Conservation (phyloP, 2,888 invertebrate genomes). For the Slavum lentiscoides region DNA sequence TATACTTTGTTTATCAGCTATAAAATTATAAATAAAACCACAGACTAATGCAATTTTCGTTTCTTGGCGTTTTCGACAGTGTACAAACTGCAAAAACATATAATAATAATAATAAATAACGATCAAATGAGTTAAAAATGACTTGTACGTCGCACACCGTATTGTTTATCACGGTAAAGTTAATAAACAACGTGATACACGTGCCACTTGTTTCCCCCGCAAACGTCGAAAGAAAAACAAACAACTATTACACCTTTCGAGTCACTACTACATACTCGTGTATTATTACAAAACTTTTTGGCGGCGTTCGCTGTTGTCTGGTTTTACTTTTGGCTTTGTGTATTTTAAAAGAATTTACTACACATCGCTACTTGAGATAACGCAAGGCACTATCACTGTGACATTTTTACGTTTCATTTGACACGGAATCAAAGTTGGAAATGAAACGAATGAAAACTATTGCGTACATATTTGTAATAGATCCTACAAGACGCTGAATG, state of each 20-base stretch:
- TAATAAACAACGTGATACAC: background rate
- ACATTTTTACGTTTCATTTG: too few species aligned
- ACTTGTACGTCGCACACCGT: background rate
- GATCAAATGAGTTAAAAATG: background rate
- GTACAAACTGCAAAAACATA: slow-evolving; percentile 5
- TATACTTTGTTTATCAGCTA: too few species aligned
- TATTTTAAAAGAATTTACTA: too few species aligned
- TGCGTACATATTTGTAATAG: too few species aligned
- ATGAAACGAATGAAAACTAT: too few species aligned
- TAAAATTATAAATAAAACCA: too few species aligned
- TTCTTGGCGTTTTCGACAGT: background rate
- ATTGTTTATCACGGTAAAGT: slow-evolving; percentile 4
- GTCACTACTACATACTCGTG: background rate
- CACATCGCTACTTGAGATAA: too few species aligned
- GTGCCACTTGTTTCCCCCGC: background rate
- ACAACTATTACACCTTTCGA: background rate
- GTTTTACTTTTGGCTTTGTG: background rate
- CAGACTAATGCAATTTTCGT: background rate
- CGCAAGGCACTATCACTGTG: too few species aligned
- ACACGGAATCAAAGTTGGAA: too few species aligned
- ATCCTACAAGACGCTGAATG: too few species aligned
- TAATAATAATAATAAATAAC: slow-evolving; percentile 8
- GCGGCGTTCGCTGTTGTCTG: too few species aligned
- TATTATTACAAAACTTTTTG: background rate
- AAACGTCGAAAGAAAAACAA: background rate